phyloP scores from a whole-genome alignment of 1,140 invertebrate species.

The Anoplophora glabripennis region DNA sequence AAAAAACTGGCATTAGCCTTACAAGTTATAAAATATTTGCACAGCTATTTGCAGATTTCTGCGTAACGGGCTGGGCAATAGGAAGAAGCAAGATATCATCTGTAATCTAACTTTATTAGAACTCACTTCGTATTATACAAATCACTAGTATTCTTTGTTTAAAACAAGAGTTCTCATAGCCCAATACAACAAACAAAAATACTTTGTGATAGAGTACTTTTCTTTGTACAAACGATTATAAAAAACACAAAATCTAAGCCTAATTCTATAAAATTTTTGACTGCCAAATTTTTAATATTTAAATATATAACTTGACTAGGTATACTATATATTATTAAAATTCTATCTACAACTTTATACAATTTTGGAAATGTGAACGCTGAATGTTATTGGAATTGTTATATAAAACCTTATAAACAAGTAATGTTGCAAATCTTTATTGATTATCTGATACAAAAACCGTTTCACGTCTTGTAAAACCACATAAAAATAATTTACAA shows the following conservation, averaged over 20 bases:
- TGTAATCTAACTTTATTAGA: slow-evolving; percentile 29
- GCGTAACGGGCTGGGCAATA: slow-evolving; percentile 20
- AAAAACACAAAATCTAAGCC: slow-evolving; percentile 24
- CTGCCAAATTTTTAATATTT: slow-evolving; percentile 40
- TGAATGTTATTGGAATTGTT: slow-evolving; percentile 33
- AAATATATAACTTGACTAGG: slow-evolving; percentile 45
- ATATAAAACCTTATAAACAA: slow-evolving; percentile 5
- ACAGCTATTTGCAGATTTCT: slow-evolving; percentile 32
- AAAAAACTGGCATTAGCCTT: slow-evolving; percentile 45
- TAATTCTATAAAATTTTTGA: slow-evolving; percentile 36
- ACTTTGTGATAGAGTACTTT: slow-evolving; percentile 5
- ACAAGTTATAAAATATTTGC: slow-evolving; percentile 37
- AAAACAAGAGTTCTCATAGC: slow-evolving; percentile 2
- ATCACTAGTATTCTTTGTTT: slow-evolving; percentile 15
- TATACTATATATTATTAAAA: slow-evolving; percentile 44
- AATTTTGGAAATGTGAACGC: slow-evolving; percentile 39
- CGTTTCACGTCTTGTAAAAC: slow-evolving; percentile 13
- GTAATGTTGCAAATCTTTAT: neutral
- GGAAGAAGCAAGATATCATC: slow-evolving; percentile 35
- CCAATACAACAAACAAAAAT: slow-evolving; percentile 1
- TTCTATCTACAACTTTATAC: slow-evolving; percentile 49
- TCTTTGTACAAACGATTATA: slow-evolving; percentile 4
- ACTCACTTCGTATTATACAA: slow-evolving; percentile 19
- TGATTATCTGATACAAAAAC: neutral
- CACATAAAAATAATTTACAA: slow-evolving; percentile 12